Conservation (phyloP, 2,888 invertebrate genomes). For the Gastracanthus pulcherrimus region DNA sequence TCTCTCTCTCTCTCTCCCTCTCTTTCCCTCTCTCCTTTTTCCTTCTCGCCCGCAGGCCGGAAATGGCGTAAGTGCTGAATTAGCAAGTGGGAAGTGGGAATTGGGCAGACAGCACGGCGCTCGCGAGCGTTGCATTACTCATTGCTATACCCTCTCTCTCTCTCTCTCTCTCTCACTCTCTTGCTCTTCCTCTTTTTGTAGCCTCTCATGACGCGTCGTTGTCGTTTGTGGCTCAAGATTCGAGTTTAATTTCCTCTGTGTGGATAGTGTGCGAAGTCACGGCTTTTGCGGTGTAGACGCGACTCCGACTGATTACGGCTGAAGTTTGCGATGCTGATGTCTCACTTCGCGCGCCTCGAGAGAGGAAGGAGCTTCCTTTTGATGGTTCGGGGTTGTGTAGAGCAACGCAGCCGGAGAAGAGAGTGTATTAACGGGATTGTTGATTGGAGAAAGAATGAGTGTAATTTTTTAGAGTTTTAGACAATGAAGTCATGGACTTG, state of each 20-base stretch:
- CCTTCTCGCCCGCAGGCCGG: no score
- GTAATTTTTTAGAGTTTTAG: neutral
- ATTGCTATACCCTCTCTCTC: conserved; percentile 54
- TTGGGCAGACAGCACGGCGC: conserved; percentile 74
- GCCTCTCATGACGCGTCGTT: no score
- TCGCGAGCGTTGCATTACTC: conserved; percentile 67
- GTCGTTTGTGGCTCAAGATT: no score
- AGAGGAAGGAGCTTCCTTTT: no score
- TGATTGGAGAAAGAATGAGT: conserved; percentile 14
- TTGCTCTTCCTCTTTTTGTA: conserved; percentile 19
- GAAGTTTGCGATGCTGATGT: no score
- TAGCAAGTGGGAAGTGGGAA: conserved; percentile 70
- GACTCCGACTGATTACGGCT: no score
- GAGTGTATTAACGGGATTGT: no score
- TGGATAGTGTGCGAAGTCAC: no score
- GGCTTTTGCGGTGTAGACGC: no score
- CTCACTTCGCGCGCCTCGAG: conserved; percentile 30
- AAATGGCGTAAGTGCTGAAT: conserved; percentile 72
- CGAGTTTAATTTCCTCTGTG: no score
- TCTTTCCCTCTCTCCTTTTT: conserved; percentile 64
- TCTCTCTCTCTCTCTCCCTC: conserved; percentile 1
- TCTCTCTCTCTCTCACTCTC: conserved; percentile 13
- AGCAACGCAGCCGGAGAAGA: no score
- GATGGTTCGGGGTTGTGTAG: no score
- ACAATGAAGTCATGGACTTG: neutral